Percentiles rank a stretch among this genome's conserved stretches.
Evolutionary conservation across 2,888 invertebrate species (phyloP).

Genomic region (Sphinx pinastri): DNA sequence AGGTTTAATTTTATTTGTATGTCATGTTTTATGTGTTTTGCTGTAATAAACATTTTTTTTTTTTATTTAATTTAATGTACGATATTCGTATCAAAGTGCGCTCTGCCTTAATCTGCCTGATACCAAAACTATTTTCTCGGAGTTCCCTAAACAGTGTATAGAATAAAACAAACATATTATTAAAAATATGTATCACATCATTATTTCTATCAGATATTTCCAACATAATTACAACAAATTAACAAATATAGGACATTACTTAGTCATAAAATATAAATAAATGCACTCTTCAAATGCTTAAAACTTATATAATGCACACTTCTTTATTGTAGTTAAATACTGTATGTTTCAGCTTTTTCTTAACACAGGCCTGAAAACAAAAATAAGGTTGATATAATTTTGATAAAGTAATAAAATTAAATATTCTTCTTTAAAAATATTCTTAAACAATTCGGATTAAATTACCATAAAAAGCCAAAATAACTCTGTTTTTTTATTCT

Average conservation of each 20-base stretch:
- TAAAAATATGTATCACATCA: background rate
- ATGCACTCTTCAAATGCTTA: conserved; percentile 7
- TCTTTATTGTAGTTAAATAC: background rate
- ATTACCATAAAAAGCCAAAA: too few relatives aligned
- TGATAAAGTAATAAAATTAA: too few relatives aligned
- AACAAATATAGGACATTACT: background rate
- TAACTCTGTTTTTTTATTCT: too few relatives aligned
- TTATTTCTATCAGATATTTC: background rate
- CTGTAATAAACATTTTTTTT: too few relatives aligned
- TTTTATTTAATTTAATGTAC: too few relatives aligned
- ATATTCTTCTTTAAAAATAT: too few relatives aligned
- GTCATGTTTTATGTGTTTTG: too few relatives aligned
- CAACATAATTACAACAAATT: conserved; percentile 19
- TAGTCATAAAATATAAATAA: conserved; percentile 19
- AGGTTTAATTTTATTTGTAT: too few relatives aligned
- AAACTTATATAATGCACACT: conserved; percentile 1
- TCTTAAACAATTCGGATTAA: too few relatives aligned
- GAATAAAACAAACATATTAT: background rate
- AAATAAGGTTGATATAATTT: background rate
- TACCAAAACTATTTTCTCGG: too few relatives aligned
- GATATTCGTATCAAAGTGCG: too few relatives aligned
- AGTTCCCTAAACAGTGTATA: background rate
- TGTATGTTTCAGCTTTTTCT: conserved; percentile 17
- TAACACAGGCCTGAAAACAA: conserved; percentile 25
- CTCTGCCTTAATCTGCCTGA: too few relatives aligned